Conservation (phyloP, 2,113 vertebrate species). For the Drymodes brunneopygia region DNA sequence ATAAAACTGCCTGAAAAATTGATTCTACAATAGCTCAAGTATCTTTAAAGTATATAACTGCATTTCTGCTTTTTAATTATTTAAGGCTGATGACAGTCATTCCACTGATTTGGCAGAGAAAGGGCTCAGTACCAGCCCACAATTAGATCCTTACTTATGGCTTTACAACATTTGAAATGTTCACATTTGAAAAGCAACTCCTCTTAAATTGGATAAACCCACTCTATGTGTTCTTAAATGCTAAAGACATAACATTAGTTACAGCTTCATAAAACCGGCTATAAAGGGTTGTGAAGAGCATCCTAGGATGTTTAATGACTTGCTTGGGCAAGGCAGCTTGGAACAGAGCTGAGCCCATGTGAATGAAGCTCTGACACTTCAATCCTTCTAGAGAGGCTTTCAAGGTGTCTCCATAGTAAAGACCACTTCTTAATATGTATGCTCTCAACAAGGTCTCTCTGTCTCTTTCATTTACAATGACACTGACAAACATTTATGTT, state of each 20-base stretch:
- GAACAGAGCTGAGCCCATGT: neutral
- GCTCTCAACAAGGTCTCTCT: neutral
- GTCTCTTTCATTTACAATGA: neutral
- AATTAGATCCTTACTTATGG: neutral
- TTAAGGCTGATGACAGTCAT: neutral
- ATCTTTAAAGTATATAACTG: neutral
- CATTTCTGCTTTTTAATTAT: neutral
- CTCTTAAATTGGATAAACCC: neutral
- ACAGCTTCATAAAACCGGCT: neutral
- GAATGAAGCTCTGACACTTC: neutral
- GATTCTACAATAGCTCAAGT: neutral
- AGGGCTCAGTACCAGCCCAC: neutral
- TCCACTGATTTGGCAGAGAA: neutral
- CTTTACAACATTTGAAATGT: neutral
- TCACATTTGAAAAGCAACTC: neutral
- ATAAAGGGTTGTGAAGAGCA: neutral
- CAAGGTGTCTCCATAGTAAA: neutral
- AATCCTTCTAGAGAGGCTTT: neutral
- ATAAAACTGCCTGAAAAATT: neutral
- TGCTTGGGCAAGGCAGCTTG: neutral
- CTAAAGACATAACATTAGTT: neutral
- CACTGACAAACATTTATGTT: neutral
- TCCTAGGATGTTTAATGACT: neutral
- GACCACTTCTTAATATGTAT: fast-evolving
- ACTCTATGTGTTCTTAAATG: neutral